Evolutionary conservation across 2,797 vertebrate genomes (phyloP).

Genomic region (Nothura maculosa): DNA sequence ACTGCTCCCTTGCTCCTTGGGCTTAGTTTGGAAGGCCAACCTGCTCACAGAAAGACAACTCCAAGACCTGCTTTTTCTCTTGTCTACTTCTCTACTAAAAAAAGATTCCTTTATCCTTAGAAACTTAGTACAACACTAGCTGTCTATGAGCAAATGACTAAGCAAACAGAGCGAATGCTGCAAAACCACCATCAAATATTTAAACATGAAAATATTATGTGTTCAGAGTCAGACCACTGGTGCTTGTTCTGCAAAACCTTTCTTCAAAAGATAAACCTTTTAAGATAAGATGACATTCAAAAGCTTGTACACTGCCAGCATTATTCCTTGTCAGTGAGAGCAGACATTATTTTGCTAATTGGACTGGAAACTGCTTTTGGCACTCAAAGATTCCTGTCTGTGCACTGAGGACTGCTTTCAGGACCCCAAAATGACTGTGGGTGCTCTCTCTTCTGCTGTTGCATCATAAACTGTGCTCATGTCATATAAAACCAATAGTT

Average conservation of each 20-base stretch:
- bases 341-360: background rate
- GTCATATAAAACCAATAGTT: background rate
- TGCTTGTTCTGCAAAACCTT: background rate
- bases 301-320: background rate
- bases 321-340: background rate
- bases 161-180: background rate
- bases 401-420: background rate
- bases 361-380: constrained; percentile 12
- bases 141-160: background rate
- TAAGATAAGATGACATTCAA: background rate
- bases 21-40: background rate
- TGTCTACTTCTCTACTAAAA: background rate
- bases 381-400: background rate
- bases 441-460: background rate
- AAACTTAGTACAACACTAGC: background rate
- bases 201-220: background rate
- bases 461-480: background rate
- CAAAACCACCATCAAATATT: background rate
- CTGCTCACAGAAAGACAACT: background rate
- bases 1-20: background rate
- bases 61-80: background rate
- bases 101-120: background rate
- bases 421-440: background rate
- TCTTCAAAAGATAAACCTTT: background rate
- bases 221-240: background rate